A percentile compares a stretch with the other conserved stretches of the same genome.
Conservation (phyloP, 2,113 vertebrate species). For the Lepus americanus region DNA sequence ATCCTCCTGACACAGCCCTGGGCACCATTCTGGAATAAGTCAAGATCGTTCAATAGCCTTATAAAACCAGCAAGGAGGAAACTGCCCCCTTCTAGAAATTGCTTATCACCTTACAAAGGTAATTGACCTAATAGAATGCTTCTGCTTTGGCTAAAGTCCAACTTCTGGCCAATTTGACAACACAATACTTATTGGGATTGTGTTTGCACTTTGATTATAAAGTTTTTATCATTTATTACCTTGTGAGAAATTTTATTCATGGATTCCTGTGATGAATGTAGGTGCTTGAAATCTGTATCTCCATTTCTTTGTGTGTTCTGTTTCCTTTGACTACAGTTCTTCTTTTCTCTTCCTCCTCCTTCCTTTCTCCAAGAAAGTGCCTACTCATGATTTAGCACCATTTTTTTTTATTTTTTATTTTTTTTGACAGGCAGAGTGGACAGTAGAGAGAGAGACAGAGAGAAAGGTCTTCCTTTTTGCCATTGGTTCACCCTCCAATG, state of each 20-base stretch:
- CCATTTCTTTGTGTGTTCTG: background rate
- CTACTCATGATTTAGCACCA: background rate
- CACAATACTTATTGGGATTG: slow-evolving; percentile 21
- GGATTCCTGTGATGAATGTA: slow-evolving; percentile 1
- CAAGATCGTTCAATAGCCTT: slow-evolving; percentile 55
- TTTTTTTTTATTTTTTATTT: too few relatives aligned
- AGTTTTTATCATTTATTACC: slow-evolving; percentile 23
- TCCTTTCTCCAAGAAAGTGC: background rate
- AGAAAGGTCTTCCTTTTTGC: too few relatives aligned
- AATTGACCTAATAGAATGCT: slow-evolving; percentile 28
- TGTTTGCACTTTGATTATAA: slow-evolving; percentile 53
- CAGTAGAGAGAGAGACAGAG: too few relatives aligned
- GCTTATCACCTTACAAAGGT: slow-evolving; percentile 41
- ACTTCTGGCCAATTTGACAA: slow-evolving; percentile 40
- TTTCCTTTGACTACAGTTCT: background rate
- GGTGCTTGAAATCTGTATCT: background rate
- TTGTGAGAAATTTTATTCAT: background rate
- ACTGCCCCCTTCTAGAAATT: slow-evolving; percentile 37
- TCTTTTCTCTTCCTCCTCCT: background rate
- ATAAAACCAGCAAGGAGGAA: slow-evolving; percentile 56
- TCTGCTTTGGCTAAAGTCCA: slow-evolving; percentile 25
- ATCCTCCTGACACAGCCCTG: slow-evolving; percentile 53
- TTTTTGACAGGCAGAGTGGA: too few relatives aligned
- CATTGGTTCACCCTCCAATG: too few relatives aligned
- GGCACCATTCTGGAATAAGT: slow-evolving; percentile 62